Evolutionary conservation across 2,113 vertebrate species (phyloP).

Genomic region (Coptodon rendalli): DNA sequence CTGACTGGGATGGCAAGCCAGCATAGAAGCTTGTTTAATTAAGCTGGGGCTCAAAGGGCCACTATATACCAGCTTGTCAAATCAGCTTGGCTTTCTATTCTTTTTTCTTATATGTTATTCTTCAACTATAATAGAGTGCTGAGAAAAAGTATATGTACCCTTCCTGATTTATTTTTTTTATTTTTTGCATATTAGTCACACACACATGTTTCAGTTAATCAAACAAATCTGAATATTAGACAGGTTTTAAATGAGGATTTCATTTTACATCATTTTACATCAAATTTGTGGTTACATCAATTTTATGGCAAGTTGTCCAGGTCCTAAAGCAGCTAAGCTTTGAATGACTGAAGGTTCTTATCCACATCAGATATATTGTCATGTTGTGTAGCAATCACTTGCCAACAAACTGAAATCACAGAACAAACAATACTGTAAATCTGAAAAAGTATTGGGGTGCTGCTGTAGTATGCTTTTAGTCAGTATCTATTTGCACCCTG

Average conservation of each 20-base stretch:
- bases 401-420: not conserved
- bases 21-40: not conserved
- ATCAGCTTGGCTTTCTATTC: not conserved
- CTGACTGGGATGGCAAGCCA: not conserved
- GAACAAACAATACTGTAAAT: not conserved
- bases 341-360: not conserved
- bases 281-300: not conserved
- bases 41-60: not conserved
- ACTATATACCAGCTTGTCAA: not conserved
- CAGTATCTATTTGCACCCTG: not conserved
- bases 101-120: not conserved
- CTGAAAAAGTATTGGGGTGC: not conserved
- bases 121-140: not conserved
- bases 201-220: not conserved
- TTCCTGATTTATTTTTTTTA: rapidly evolving
- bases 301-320: not conserved
- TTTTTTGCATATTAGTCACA: not conserved
- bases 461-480: not conserved
- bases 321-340: not conserved
- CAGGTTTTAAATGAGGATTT: not conserved
- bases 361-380: not conserved
- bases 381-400: not conserved
- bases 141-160: not conserved
- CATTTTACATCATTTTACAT: not conserved
- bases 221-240: not conserved